Base-by-base conservation (phyloP, 1,140 invertebrate genomes). In the Frieseomelitta varia region DNA sequence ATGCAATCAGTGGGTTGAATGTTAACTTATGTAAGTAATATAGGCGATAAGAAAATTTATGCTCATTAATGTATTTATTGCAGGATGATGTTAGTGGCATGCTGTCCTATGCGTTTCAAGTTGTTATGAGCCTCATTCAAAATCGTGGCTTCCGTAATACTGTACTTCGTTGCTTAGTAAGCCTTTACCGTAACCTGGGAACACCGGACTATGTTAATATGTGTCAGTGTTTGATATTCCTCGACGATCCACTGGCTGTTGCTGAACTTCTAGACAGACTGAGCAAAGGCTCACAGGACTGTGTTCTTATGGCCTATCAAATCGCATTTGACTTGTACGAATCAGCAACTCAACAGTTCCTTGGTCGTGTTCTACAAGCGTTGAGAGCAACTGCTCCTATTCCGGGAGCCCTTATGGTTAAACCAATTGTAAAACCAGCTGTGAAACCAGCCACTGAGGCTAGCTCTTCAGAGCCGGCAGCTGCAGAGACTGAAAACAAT, bases 271-370 rank as follows among this genome's bases (percentile, higher is more conserved):
- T 99, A 1, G 98, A 99, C 88, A 98, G 97, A 95, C 95, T 99
- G 0, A 97, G 97, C 68, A 96, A 97, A 94, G 97, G 96, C 6
- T 96, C 97, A 27, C 97, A 98, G 88, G 97, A 97, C 53, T 95
- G 93, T 87, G 92, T 94, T 85, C 81, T 99, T 11, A 99, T 99
- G 98, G 99, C 98, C 0, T 99, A 99, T 95, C 99, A 99, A 95
- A 99, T 99, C 91, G 99, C 97, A 0, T 99, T 99, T 95, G 99
- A 99, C 96, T 96, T 99, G 85, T 99, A 99, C 92, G 99, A 99
- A 95, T 99, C 98, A 84, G 99, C 99, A 1, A 99, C 99, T 1
- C 99, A 99, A 95, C 98, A 99, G 92, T 99, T 99, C 93, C 95
- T 99, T 27, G 97, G 97, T 51, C 96, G 97, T 90, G 98, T 99